Percentiles rank a stretch among this genome's conserved stretches.
These are phyloP conservation scores for Mizuhopecten yessoensis DNA, from an alignment of 1,140 invertebrate genomes.

Conservation along the genomic window DNA sequence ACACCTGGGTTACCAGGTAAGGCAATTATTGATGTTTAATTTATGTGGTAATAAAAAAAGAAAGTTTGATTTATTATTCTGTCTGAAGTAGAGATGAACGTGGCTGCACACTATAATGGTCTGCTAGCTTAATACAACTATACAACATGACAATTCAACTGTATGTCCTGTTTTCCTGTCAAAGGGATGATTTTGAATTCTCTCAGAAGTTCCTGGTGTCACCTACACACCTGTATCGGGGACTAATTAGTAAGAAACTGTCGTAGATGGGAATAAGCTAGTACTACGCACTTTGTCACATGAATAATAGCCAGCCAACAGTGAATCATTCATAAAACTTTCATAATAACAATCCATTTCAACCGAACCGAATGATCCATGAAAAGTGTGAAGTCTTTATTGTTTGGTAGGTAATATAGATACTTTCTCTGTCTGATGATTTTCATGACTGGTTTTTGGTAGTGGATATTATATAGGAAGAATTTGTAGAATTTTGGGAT, in stretches of 20 bases:
- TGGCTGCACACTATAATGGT: neutral
- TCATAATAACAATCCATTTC: neutral
- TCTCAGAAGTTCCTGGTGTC: too few relatives aligned
- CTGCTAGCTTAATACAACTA: neutral
- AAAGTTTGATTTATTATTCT: neutral
- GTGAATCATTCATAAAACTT: conserved; percentile 26
- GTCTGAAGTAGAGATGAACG: neutral
- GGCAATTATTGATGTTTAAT: too few relatives aligned
- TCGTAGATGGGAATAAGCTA: neutral
- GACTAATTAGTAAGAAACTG: too few relatives aligned
- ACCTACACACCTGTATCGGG: too few relatives aligned
- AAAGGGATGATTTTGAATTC: too few relatives aligned
- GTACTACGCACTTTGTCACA: conserved; percentile 6
- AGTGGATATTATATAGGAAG: neutral
- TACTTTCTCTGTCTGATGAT: neutral
- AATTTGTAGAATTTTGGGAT: too few relatives aligned
- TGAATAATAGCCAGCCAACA: neutral
- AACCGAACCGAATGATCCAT: neutral
- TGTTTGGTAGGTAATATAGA: too few relatives aligned
- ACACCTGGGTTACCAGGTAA: too few relatives aligned
- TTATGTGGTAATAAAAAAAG: too few relatives aligned
- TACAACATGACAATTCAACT: too few relatives aligned
- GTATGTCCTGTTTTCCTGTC: too few relatives aligned
- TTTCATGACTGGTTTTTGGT: neutral
- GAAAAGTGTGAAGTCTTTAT: neutral